These are phyloP conservation scores for Machimus rusticus DNA, from an alignment of 2,888 invertebrate species.

Conservation along the genomic window DNA sequence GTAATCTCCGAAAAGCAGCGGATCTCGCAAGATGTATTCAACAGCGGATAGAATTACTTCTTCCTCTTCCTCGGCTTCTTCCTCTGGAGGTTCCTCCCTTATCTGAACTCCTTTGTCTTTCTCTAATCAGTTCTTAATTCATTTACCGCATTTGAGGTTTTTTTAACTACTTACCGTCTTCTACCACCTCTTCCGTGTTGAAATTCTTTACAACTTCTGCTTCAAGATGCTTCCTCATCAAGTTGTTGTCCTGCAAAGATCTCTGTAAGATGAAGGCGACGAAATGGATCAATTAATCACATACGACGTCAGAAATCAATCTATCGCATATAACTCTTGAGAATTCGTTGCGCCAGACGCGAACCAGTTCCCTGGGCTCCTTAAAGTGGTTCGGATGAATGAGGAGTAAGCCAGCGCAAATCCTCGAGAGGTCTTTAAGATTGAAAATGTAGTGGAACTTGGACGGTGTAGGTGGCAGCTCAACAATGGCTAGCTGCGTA, in stretches of 20 bases:
- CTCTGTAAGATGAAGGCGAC: not conserved
- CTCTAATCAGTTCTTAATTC: not conserved
- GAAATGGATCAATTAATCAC: constrained; percentile 36
- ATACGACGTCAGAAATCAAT: constrained; percentile 72
- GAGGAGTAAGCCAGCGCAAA: constrained; percentile 81
- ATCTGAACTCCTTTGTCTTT: not conserved
- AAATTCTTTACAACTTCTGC: constrained; percentile 67
- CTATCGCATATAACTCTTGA: constrained; percentile 86
- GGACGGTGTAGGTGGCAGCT: constrained; percentile 88
- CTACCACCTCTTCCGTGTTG: not conserved
- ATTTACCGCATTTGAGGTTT: not conserved
- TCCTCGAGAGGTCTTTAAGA: constrained; percentile 86
- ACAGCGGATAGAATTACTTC: constrained; percentile 57
- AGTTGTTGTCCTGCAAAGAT: constrained; percentile 68
- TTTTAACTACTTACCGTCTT: not conserved
- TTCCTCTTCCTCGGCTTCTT: constrained; percentile 53
- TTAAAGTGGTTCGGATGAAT: constrained; percentile 76
- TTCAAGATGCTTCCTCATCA: constrained; percentile 70
- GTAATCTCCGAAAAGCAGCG: constrained; percentile 87
- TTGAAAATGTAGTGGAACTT: constrained; percentile 97
- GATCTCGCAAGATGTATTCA: constrained; percentile 81
- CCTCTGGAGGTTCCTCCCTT: not conserved
- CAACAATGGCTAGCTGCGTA: constrained; percentile 71
- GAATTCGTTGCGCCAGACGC: constrained; percentile 93
- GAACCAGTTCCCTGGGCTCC: constrained; percentile 73